These are phyloP conservation scores for Octonoba sinensis DNA, from an alignment of 2,888 invertebrate species.

Conservation along the genomic window DNA sequence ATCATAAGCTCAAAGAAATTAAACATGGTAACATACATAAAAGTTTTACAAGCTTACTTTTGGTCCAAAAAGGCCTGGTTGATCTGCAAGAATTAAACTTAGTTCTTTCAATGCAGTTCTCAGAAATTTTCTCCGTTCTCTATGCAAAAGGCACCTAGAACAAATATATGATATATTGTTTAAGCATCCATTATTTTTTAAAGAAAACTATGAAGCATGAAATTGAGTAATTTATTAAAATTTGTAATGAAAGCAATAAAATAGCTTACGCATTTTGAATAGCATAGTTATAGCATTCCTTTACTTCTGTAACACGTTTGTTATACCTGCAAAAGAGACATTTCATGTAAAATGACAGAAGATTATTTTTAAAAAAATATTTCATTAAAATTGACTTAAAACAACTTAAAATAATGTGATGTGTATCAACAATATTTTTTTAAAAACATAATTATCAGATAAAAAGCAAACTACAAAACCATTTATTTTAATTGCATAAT, in stretches of 20 bases:
- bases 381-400: background rate
- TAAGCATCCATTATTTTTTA: background rate
- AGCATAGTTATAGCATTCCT: constrained; percentile 92
- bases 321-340: constrained; percentile 75
- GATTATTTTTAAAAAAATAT: background rate
- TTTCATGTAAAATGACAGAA: background rate
- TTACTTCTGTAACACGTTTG: constrained; percentile 93
- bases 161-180: background rate
- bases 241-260: background rate
- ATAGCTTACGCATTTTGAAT: constrained; percentile 83
- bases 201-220: background rate
- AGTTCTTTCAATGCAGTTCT: constrained; percentile 95
- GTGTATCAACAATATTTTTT: background rate
- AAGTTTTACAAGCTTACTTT: constrained; percentile 75
- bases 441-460: too few species aligned
- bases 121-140: constrained; percentile 95
- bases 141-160: constrained; percentile 84
- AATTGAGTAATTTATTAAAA: background rate
- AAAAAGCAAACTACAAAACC: too few species aligned
- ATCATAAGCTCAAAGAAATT: background rate
- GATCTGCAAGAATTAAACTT: constrained; percentile 94
- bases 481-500: too few species aligned
- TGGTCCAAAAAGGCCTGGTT: constrained; percentile 96
- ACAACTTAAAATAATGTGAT: background rate
- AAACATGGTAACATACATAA: background rate